Base-by-base conservation (phyloP, 2,797 vertebrate species). In the Anas acuta region DNA sequence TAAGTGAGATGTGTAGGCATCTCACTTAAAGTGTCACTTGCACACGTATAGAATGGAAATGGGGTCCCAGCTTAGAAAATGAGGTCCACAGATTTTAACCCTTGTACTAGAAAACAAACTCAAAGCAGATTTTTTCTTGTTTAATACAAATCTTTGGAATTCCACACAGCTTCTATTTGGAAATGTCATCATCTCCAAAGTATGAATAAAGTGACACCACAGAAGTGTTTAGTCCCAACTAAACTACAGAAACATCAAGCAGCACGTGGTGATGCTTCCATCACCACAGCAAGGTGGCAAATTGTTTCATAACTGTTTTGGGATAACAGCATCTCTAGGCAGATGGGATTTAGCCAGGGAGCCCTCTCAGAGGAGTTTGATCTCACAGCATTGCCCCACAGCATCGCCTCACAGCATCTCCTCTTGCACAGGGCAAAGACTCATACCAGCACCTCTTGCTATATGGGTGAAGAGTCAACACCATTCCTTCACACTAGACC, bases 41-140 rank as follows among this genome's bases (percentile, higher is more conserved):
- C 71, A 62, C 8, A 21, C 0, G 0, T 45, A n/a, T 2, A 75
- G 43, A 41, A 57, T 60, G 54, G 16, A 93, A 79, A 26, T 30
- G 33, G 18, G 49, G 47, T 18, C 35, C 8, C 49, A 77, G 49
- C 65, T 71, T 49, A 82, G 67, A 77, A 82, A 88, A 79, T 4
- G 47, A 21, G 41, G 4, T 22, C 0, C 5, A 61, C 57, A 90
- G 41, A 22, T 91, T 91, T 93, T 89, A 90, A 96, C 26, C 18
- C 67, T 70, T 82, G 45, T 47, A 32, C 5, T 43, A 53, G 11
- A 79, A 57, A 92, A 13, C 0, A 2, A 84, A 81, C 15, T 41
- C n/a, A 51, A 4, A 4, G 12, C 21, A 15, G 7, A 26, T 65
- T n/a, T 25, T 12, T 0, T 7, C 6, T 7, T 1, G 0, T 13